Conservation (phyloP, 2,888 invertebrate genomes). For the Suillia variegata region DNA sequence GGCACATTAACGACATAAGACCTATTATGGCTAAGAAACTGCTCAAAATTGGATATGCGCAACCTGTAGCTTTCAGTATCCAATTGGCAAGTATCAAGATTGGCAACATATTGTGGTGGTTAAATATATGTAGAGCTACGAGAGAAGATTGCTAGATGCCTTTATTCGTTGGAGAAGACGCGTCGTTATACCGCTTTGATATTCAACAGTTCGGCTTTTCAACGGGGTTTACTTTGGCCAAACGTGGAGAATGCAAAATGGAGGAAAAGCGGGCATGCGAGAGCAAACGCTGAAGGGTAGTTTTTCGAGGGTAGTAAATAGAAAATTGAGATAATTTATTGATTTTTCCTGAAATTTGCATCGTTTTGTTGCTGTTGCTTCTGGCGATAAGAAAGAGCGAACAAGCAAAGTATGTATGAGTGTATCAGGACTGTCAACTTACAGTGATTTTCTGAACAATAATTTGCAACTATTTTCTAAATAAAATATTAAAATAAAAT, state of each 20-base stretch:
- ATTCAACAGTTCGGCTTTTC: conserved; percentile 55
- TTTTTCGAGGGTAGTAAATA: conserved; percentile 34
- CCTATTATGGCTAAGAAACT: neutral
- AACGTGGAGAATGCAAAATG: neutral
- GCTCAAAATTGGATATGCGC: conserved; percentile 26
- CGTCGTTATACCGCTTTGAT: conserved; percentile 29
- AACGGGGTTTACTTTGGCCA: neutral
- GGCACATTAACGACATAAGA: too few relatives aligned
- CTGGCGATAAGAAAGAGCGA: neutral
- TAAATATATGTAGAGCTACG: neutral
- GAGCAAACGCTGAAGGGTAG: conserved; percentile 11
- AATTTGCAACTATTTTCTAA: too few relatives aligned
- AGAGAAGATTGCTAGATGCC: conserved; percentile 31
- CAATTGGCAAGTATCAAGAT: neutral
- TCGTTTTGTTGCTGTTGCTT: too few relatives aligned
- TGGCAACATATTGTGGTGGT: neutral
- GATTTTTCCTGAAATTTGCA: conserved; percentile 36
- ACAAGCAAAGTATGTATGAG: neutral
- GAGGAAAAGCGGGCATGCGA: conserved; percentile 10
- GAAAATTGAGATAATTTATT: conserved; percentile 36
- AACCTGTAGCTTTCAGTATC: conserved; percentile 40
- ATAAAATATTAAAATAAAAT: too few relatives aligned
- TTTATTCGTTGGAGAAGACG: conserved; percentile 12
- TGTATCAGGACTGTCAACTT: neutral
- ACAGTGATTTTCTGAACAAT: too few relatives aligned